Evolutionary conservation across 2,888 invertebrate genomes (phyloP), one percentile per base, ranked within the genome.

Genomic region (Bedellia somnulentella): DNA sequence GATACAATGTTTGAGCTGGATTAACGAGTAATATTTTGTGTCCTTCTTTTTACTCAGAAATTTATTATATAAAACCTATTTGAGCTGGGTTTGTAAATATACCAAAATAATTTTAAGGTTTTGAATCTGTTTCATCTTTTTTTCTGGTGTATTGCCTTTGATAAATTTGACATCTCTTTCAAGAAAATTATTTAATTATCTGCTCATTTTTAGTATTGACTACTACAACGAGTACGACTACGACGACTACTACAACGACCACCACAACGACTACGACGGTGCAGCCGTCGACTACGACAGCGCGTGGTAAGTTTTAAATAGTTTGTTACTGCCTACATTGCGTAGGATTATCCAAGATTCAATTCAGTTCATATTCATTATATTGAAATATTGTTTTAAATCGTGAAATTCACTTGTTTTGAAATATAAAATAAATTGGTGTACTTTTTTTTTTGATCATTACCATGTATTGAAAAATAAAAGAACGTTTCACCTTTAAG

Each of bases 301-400:
- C 55, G n/a, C 33, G 46, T 31, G 61, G 70, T 71, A 36, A 62
- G 68, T 62, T 27, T n/a, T n/a, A n/a, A n/a, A n/a, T n/a, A n/a
- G n/a, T n/a, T n/a, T n/a, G n/a, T n/a, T n/a, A n/a, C n/a, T n/a
- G n/a, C n/a, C n/a, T n/a, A n/a, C n/a, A n/a, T n/a, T n/a, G n/a
- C n/a, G n/a, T n/a, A n/a, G n/a, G n/a, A n/a, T n/a, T n/a, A n/a
- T n/a, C n/a, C n/a, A n/a, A n/a, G n/a, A n/a, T n/a, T n/a, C n/a
- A n/a, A n/a, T n/a, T n/a, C n/a, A n/a, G n/a, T n/a, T n/a, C n/a
- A n/a, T n/a, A n/a, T n/a, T n/a, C n/a, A n/a, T n/a, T n/a, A n/a
- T n/a, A n/a, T n/a, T n/a, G n/a, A n/a, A n/a, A n/a, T n/a, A n/a
- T n/a, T n/a, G n/a, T n/a, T n/a, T n/a, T n/a, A n/a, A n/a, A n/a